Evolutionary conservation across 2,888 invertebrate genomes (phyloP), one percentile per base, ranked within the genome.

Genomic region (Branchipolynoe longqiensis): DNA sequence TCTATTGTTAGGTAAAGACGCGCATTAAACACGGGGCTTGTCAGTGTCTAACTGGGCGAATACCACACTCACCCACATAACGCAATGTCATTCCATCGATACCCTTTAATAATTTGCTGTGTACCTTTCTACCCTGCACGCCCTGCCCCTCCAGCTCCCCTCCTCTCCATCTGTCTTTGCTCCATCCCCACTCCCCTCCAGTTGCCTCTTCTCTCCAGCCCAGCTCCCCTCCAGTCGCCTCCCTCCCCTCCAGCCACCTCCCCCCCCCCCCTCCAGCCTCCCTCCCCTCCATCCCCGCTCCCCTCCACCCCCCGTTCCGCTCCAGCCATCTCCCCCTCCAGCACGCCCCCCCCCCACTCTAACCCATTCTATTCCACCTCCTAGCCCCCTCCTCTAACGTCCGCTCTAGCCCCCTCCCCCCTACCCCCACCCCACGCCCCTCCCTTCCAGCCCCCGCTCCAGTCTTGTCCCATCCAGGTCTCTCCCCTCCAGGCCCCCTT

Each of bases 111-210:
- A n/a, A n/a, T n/a, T n/a, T n/a, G n/a, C n/a, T n/a, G n/a, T n/a
- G n/a, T n/a, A n/a, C n/a, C n/a, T n/a, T n/a, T n/a, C n/a, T n/a
- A 48, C 8, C 8, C 48, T 48, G 31, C 25, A 62, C 31, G 62
- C 62, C 62, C 62, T 18, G 18, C 62, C 62, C 25, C 31, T 62
- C 62, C 62, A n/a, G 12, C 62, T 31, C 62, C 62, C 18, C 25
- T 28, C 62, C 62, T 28, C 14, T 31, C 62, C 2, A 12, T 38
- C 69, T 69, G 36, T 2, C 36, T 25, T 2, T 8, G 22, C 62
- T 22, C 33, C 31, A 3, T 33, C 28, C 31, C 62, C 62, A 3
- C 6, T 33, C 28, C 14, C 33, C 69, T 25, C 38, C 18, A 14
- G 22, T 33, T n/a, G 0, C 38, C 36, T 38, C 69, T 22, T 12